Evolutionary conservation across 2,888 invertebrate genomes (phyloP), one percentile per base, ranked within the genome.

Genomic region (Dicycla oo): DNA sequence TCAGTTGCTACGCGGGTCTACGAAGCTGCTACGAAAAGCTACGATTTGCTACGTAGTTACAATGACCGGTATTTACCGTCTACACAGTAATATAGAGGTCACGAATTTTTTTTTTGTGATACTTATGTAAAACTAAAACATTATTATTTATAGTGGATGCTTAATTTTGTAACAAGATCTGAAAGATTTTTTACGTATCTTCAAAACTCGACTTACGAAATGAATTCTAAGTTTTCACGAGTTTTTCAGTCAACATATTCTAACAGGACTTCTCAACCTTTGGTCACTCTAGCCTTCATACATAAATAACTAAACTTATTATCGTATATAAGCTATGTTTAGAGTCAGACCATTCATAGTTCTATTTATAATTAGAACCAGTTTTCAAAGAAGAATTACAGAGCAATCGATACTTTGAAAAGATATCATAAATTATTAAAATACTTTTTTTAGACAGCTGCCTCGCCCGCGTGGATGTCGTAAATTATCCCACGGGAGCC

Each of bases 11-110:
- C 77, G 77, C 66, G 66, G 23, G 58, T 60, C 70, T 73, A 76
- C 72, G 66, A 26, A 23, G 20, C 23, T 38, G 78, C 82, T 82
- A 82, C 85, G 82, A 73, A 69, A 64, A 43, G 80, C 83, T 80
- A 83, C 80, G 63, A 26, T 13, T 18, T 15, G 83, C 80, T 83
- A 80, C 80, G 83, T 47, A 40, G 58, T 64, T 13, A 78, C 30
- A 60, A 54, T 56, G 54, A 23, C 60, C 66, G 43, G 0, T 56
- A n/a, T 45, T 51, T 20, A 60, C n/a, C 11, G 54, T 40, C 74
- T 73, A 38, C 80, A 66, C 10, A 34, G 53, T 8, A 10, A 47
- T 18, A 40, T 60, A 20, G 66, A 80, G 80, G 80, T 83, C 65
- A 83, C 20, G 58, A 58, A n/a, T 26, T n/a, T 53, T 38, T 43